These are phyloP conservation scores for Turritopsis dohrnii DNA, from an alignment of 30 jellyfish, hydroid and myxozoan species.

Conservation along the genomic window DNA sequence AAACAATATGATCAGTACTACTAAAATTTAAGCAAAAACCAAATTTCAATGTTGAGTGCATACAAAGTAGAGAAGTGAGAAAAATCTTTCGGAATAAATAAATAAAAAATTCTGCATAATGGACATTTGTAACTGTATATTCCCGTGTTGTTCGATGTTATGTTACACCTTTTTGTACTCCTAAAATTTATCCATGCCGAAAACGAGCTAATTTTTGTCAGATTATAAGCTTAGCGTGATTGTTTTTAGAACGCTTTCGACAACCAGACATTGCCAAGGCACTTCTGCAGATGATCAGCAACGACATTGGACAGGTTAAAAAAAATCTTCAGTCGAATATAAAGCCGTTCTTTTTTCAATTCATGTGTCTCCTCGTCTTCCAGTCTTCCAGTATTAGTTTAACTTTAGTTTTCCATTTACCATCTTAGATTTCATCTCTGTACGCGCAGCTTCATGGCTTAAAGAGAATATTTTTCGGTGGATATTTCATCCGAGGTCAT, in stretches of 20 bases:
- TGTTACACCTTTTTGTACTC: too few species aligned
- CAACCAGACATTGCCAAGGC: constrained; percentile 89
- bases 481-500: constrained; percentile 94
- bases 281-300: constrained; percentile 87
- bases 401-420: not conserved
- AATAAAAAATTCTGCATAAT: too few species aligned
- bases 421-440: constrained; percentile 68
- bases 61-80: too few species aligned
- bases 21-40: too few species aligned
- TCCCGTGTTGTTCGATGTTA: not conserved
- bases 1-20: too few species aligned
- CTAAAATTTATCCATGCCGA: too few species aligned
- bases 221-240: not conserved
- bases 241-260: constrained; percentile 20
- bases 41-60: too few species aligned
- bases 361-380: too few species aligned
- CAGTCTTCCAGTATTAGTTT: too few species aligned
- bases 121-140: not conserved
- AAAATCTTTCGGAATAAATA: too few species aligned
- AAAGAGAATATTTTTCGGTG: constrained; percentile 84
- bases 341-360: too few species aligned
- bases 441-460: constrained; percentile 90
- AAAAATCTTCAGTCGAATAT: not conserved
- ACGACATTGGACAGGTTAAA: constrained; percentile 95
- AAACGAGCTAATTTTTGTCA: too few species aligned